Evolutionary conservation across 1,140 invertebrate genomes (phyloP).

Genomic region (Elysia chlorotica): DNA sequence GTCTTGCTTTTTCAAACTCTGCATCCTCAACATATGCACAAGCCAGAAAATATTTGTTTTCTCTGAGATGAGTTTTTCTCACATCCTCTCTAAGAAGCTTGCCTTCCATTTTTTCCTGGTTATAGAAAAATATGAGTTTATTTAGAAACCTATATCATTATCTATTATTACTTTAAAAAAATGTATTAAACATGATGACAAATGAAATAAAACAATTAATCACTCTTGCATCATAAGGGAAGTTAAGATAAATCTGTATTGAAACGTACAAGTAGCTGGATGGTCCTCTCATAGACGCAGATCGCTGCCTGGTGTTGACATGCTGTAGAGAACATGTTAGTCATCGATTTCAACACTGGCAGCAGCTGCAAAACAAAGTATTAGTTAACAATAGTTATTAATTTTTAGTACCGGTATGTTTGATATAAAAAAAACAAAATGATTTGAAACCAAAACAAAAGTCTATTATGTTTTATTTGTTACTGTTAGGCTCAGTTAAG

Average conservation of each 20-base stretch:
- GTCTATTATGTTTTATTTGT: neutral
- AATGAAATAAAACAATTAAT: neutral
- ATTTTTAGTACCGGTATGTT: no score
- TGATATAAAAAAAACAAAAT: neutral
- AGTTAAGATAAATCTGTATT: neutral
- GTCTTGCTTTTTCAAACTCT: constrained; percentile 4
- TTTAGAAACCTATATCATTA: neutral
- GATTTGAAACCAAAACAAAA: neutral
- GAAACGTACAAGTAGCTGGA: constrained; percentile 2
- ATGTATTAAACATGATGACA: neutral
- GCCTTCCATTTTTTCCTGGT: constrained; percentile 3
- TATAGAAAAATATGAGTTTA: neutral
- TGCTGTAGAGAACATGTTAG: constrained; percentile 11
- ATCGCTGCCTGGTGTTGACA: no score
- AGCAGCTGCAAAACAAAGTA: constrained; percentile 1
- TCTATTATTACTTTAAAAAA: neutral
- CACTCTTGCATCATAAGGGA: neutral
- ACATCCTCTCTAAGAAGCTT: constrained; percentile 7
- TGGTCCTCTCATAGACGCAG: neutral
- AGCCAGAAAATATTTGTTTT: constrained; percentile 13
- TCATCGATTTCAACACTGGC: constrained; percentile 4
- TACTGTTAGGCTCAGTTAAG: neutral
- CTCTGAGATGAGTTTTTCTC: neutral
- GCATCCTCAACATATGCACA: constrained; percentile 19
- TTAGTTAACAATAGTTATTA: no score